Base-by-base conservation (phyloP, 1,140 invertebrate species). In the Leptopilina boulardi region DNA sequence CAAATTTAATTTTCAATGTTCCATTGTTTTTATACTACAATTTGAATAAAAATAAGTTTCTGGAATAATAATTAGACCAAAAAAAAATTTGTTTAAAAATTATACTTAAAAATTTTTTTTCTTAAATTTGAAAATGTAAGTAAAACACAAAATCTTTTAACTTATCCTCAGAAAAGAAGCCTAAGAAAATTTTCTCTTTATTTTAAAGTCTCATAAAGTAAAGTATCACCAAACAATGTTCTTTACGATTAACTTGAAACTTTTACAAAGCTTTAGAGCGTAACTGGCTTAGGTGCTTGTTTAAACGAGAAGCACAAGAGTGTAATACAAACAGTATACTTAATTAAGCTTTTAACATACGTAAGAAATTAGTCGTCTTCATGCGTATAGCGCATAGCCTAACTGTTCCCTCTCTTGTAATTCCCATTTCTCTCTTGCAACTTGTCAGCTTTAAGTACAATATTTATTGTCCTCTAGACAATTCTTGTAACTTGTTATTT, bases 221-320 rank as follows among this genome's bases (percentile, higher is more conserved):
- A 66, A 34, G 18, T 66, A 13, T 15, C 59, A 66, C 26, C n/a
- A 15, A 1, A 30, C 23, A 23, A 66, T 23, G 4, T 26, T 66
- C n/a, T 66, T 66, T 15, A 66, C 59, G 59, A 66, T 66, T 66
- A 66, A 66, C 26, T 59, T 59, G 13, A 23, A 59, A 59, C 19
- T 59, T 59, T 21, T 23, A 30, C 30, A 66, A 34, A 66, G 59
- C 59, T 66, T 66, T 30, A 11, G 13, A 30, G 59, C 23, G 23
- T n/a, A n/a, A 66, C 26, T 66, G 11, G 10, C 18, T 59, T 30
- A 66, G 59, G n/a, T n/a, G n/a, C n/a, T 13, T 30, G 26, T 38
- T 66, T 34, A 66, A 66, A 66, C 21, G 59, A 30, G 59, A 66
- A 13, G 26, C 30, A 34, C 59, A 66, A 30, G 59, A 66, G 23